phyloP scores from a whole-genome alignment of 2,797 vertebrate species.

The Zalophus californianus region DNA sequence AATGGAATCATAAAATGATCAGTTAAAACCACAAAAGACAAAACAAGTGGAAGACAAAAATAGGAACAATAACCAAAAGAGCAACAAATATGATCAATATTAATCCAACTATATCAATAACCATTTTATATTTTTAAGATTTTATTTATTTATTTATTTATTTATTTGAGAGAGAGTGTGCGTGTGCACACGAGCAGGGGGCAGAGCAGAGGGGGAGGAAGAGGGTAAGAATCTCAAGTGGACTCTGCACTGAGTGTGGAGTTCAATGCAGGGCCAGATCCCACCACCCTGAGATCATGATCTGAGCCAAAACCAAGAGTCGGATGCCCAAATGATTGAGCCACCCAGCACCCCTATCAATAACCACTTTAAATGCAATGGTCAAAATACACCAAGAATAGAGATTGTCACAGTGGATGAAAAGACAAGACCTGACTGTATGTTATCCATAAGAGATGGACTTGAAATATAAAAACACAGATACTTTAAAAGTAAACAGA shows the following conservation, averaged over 20 bases:
- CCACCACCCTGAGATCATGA: neutral
- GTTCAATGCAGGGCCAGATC: neutral
- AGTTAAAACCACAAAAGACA: neutral
- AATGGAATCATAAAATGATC: neutral
- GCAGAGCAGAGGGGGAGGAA: neutral
- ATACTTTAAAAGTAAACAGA: neutral
- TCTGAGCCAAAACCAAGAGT: neutral
- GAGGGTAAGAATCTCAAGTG: neutral
- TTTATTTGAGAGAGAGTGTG: neutral
- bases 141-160: neutral
- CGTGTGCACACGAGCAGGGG: neutral
- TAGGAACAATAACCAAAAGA: neutral
- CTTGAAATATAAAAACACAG: neutral
- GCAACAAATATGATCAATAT: neutral
- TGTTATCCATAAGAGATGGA: neutral
- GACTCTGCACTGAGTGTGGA: neutral
- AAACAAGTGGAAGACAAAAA: neutral
- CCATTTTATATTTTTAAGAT: neutral
- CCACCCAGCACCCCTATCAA: neutral
- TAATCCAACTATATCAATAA: neutral
- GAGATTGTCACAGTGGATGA: neutral
- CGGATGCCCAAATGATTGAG: neutral
- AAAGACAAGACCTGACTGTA: neutral
- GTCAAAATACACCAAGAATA: neutral
- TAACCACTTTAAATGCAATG: constrained; percentile 9